Base-by-base conservation (phyloP, 1,140 invertebrate genomes). In the Ganaspis sp. region DNA sequence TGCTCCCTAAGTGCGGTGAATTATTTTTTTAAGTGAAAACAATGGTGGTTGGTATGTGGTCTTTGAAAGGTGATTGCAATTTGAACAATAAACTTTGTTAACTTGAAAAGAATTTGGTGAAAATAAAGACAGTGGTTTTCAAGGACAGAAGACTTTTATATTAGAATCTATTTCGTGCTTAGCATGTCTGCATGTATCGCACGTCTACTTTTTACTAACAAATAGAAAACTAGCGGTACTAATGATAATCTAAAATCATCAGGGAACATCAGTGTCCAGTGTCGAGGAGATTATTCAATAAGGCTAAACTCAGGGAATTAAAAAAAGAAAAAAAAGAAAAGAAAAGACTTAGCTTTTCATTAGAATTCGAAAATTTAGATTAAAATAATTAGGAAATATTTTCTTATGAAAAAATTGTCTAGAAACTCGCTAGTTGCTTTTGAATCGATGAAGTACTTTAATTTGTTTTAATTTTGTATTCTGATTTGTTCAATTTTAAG, bases 1-100 rank as follows among this genome's bases (percentile, higher is more conserved):
- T 34, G 89, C 90, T 29, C 90, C 90, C 42, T 90, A 81, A 78
- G 15, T 17, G 19, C 15, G 9, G 9, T 26, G 9, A 64, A 12
- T 4, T 26, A 29, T 15, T 29, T 64, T 64, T 19, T 64, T 11
- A 29, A 64, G 12, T 49, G 17, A 49, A n/a, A 8, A 17, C 8
- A 8, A n/a, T 6, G 15, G 45, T 17, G n/a, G 45, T 49, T 69
- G 4, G 21, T 1, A 37, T 8, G n/a, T n/a, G n/a, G n/a, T n/a
- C n/a, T n/a, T n/a, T n/a, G n/a, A 69, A 53, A 34, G n/a, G n/a
- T n/a, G n/a, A 53, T n/a, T 53, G 1, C 21, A 69, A 12, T 69
- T 69, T 69, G 29, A 12, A n/a, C n/a, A n/a, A 58, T 19, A 23
- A 64, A 23, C 8, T 49, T 4, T 6, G n/a, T 17, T 49, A 64